Base-by-base conservation (phyloP, 2,888 invertebrate species). In the Coelopa pilipes region DNA sequence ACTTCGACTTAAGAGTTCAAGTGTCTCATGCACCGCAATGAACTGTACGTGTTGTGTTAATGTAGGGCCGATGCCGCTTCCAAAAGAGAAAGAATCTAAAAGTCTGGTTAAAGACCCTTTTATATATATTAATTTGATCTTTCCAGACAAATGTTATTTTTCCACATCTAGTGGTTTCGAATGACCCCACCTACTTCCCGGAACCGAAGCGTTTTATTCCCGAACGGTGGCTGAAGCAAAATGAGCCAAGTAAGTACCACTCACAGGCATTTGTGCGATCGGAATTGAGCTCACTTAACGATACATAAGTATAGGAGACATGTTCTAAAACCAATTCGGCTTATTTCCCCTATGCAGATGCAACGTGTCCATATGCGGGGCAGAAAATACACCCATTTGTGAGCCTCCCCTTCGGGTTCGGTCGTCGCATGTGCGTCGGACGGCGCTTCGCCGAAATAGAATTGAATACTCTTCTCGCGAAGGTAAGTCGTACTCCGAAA, bases 371-470 rank as follows among this genome's bases (percentile, higher is more conserved):
- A 72, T 83, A 87, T 82, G 82, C 85, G 72, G 83, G 82, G 73
- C 88, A 91, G 82, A 89, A 91, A 89, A 92, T 92, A 74, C 93
- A 93, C 87, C 93, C 93, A 46, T 94, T 93, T 84, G 92, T 92
- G 0, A 91, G 92, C 70, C 89, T 94, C 76, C 93, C 94, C 13
- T 94, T 94, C 86, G 94, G 94, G 10, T 93, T 92, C 84, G 94
- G 94, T 1, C 89, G 93, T 73, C 89, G 94, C 78, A 93, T 93
- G 89, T 94, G 94, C 86, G 89, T 94, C 80, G 95, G 95, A 67
- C 91, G 93, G 80, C 89, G 95, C 82, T 94, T 95, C 86, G 94
- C 95, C 19, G 94, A 95, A 88, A 92, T 92, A 68, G 94, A 95
- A 87, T 87, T 95, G 80, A 92, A 93, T 81, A 91, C 93, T 77